phyloP scores from a whole-genome alignment of 1,140 invertebrate species.

The Xylocopa sonorina region DNA sequence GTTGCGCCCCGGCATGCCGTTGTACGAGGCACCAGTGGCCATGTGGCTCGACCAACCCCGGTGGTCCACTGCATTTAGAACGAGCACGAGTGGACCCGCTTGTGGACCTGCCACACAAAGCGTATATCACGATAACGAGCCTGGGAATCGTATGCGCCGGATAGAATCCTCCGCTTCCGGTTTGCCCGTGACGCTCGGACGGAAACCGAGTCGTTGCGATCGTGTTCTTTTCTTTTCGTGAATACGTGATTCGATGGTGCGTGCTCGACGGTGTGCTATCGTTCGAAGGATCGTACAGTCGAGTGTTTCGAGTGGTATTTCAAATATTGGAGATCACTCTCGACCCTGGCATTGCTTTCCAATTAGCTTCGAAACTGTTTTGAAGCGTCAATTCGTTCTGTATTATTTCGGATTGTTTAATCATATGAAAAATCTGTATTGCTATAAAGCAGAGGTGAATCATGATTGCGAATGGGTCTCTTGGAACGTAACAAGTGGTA shows the following conservation, averaged over 20 bases:
- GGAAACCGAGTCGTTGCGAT: not conserved
- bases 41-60: slow-evolving; percentile 62
- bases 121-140: slow-evolving; percentile 71
- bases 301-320: not conserved
- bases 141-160: slow-evolving; percentile 67
- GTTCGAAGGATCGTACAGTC: not conserved
- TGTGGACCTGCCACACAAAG: slow-evolving; percentile 60
- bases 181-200: slow-evolving; percentile 39
- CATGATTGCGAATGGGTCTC: too few species aligned
- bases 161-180: slow-evolving; percentile 60
- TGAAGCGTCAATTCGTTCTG: too few species aligned
- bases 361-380: too few species aligned
- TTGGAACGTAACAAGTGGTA: too few species aligned
- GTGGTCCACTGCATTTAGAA: slow-evolving; percentile 72
- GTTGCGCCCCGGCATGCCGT: slow-evolving; percentile 16
- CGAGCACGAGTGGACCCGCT: slow-evolving; percentile 61
- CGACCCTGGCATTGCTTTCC: too few species aligned
- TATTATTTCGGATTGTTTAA: too few species aligned
- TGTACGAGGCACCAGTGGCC: slow-evolving; percentile 58
- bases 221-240: slow-evolving; percentile 11
- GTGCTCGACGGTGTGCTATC: not conserved
- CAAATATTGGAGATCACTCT: not conserved
- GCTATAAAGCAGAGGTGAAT: too few species aligned
- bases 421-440: too few species aligned
- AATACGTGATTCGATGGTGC: slow-evolving; percentile 5